phyloP scores from a whole-genome alignment of 2,888 invertebrate species.

The Mesorhabditis sp. region DNA sequence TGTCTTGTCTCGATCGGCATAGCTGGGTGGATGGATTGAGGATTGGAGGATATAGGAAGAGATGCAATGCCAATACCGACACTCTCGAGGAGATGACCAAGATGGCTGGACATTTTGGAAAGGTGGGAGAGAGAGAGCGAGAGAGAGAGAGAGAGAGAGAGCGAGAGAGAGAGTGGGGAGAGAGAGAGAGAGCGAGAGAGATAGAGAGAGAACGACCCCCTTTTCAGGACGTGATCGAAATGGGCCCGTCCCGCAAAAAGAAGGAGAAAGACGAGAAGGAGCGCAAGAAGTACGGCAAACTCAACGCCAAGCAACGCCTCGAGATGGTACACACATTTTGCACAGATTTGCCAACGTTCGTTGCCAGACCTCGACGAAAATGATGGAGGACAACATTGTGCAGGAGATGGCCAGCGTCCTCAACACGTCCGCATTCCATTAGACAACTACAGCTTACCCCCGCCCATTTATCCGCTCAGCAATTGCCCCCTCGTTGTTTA shows the following conservation, averaged over 20 bases:
- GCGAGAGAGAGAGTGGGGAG: no score
- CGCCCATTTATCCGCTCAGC: no score
- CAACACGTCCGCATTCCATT: background rate
- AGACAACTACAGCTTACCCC: background rate
- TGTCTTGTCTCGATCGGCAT: constrained; percentile 39
- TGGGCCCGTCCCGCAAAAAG: constrained; percentile 10
- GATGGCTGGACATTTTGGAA: constrained; percentile 29
- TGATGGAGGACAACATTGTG: constrained; percentile 6
- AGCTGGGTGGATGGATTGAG: constrained; percentile 39
- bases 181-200: no score
- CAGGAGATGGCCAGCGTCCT: background rate
- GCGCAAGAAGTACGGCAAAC: constrained; percentile 34
- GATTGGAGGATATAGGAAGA: constrained; percentile 9
- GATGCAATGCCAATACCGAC: constrained; percentile 25
- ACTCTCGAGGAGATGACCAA: constrained; percentile 35
- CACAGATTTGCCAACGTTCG: background rate
- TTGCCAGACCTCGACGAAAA: background rate
- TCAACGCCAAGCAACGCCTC: constrained; percentile 44
- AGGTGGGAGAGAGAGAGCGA: constrained; percentile 14
- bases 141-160: no score
- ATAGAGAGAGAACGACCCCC: background rate
- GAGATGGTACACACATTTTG: constrained; percentile 18
- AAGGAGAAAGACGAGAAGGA: constrained; percentile 23
- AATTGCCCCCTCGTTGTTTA: no score
- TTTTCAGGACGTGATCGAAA: constrained; percentile 13